phyloP scores from a whole-genome alignment of 2,113 vertebrate genomes.

The Lepisosteus osseus region DNA sequence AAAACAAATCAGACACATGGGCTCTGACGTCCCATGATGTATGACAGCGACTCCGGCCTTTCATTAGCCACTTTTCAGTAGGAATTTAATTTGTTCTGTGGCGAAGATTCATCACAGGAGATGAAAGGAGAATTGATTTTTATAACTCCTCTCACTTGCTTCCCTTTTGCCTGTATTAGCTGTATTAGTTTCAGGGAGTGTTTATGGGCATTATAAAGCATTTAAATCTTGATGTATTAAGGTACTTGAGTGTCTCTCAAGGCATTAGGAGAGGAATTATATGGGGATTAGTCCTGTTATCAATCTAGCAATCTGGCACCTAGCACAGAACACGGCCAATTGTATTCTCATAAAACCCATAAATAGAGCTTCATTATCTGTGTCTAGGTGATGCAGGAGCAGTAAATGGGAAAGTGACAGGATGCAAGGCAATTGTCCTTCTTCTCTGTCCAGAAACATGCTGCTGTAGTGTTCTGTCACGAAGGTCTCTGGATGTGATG shows the following conservation, averaged over 20 bases:
- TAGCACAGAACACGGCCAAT: conserved; percentile 40
- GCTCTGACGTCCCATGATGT: conserved; percentile 6
- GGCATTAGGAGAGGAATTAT: conserved; percentile 60
- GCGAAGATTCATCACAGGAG: conserved; percentile 47
- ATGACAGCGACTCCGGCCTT: conserved; percentile 37
- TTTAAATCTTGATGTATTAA: conserved; percentile 62
- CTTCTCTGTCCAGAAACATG: not conserved
- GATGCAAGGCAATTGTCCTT: conserved; percentile 1
- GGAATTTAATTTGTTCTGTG: conserved; percentile 62
- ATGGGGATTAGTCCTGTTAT: conserved; percentile 52
- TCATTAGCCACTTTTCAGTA: conserved; percentile 51
- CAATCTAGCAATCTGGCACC: conserved; percentile 46
- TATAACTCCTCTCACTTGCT: conserved; percentile 45
- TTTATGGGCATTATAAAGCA: conserved; percentile 62
- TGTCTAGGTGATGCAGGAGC: not conserved
- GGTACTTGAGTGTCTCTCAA: conserved; percentile 50
- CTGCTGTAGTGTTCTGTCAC: not conserved
- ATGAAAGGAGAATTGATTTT: conserved; percentile 59
- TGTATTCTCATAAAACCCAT: conserved; percentile 40
- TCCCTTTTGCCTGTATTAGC: conserved; percentile 45
- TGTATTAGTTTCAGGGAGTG: conserved; percentile 52
- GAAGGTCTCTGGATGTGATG: too few species aligned
- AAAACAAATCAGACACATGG: conserved; percentile 11
- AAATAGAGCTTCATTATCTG: conserved; percentile 42
- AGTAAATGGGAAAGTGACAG: conserved; percentile 7